Conservation (phyloP, 1,140 invertebrate species). For the Aphaenogaster floridana region DNA sequence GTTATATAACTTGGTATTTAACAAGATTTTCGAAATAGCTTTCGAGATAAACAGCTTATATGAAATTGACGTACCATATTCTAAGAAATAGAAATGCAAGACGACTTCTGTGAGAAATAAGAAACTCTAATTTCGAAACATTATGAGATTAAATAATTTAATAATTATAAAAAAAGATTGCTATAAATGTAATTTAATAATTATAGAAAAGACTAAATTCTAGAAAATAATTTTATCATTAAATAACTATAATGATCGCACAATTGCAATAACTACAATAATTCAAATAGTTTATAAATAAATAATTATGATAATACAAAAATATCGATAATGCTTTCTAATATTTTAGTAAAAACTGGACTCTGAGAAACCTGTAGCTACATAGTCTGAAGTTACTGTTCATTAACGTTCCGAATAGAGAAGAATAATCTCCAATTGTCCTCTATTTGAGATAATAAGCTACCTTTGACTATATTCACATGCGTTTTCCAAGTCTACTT, state of each 20-base stretch:
- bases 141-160: no score
- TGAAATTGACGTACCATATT: background rate
- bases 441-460: conserved; percentile 18
- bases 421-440: conserved; percentile 9
- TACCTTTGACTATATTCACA: background rate
- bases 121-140: no score
- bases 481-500: conserved; percentile 13
- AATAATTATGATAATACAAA: background rate
- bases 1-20: background rate
- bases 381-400: background rate
- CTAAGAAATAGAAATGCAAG: background rate
- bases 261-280: background rate
- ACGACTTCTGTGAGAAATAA: no score
- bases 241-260: background rate
- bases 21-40: background rate
- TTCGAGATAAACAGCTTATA: background rate
- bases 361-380: background rate
- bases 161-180: background rate
- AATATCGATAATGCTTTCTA: background rate
- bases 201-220: no score
- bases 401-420: background rate
- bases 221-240: no score
- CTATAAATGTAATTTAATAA: no score
- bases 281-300: background rate
- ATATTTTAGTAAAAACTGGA: background rate